Evolutionary conservation across 2,113 vertebrate species (phyloP), one percentile per base, ranked within the genome.

Genomic region (Parus major): DNA sequence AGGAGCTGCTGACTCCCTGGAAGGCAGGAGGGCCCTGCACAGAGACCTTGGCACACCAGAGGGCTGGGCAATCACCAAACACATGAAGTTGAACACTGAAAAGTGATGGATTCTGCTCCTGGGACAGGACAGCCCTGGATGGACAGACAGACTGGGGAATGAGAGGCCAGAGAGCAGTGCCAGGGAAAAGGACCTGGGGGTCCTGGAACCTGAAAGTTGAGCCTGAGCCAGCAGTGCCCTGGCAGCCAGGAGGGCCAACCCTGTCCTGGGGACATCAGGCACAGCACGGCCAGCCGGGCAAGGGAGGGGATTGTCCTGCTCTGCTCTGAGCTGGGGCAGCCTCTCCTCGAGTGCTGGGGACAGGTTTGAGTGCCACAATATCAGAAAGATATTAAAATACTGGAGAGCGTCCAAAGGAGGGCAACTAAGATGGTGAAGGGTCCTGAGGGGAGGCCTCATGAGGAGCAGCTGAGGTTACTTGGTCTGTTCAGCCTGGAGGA

Each of bases 261-360:
- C 7, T 60, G 80, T 29, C 36, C 35, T 70, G 35, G 44, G 18
- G 0, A 1, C 55, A 41, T 50, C 44, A 59, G 65, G 35, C 3
- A 15, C 44, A 59, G 29, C 35, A 69, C 39, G 0, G 0, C 22
- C 28, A 81, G 28, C 28, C 0, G 0, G 55, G 24, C 35, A 59
- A 59, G 24, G 33, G 47, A 61, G 39, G 25, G 33, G 31, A 36
- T 53, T 61, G 33, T 71, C 47, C 66, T 0, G 2, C 52, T 53
- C 39, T 53, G 47, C 56, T 61, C 31, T 52, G 66, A 1, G 0
- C 55, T 60, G 56, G 31, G 25, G 4, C 0, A 0, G 39, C 25
- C 56, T 53, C 39, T 36, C 56, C 33, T 71, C 1, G 0, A 25
- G 47, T 5, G 4, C 17, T 72, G 21, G 27, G 53, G 17, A 11